These are phyloP conservation scores for Megalurothrips usitatus DNA, from an alignment of 2,888 invertebrate species.

Conservation along the genomic window DNA sequence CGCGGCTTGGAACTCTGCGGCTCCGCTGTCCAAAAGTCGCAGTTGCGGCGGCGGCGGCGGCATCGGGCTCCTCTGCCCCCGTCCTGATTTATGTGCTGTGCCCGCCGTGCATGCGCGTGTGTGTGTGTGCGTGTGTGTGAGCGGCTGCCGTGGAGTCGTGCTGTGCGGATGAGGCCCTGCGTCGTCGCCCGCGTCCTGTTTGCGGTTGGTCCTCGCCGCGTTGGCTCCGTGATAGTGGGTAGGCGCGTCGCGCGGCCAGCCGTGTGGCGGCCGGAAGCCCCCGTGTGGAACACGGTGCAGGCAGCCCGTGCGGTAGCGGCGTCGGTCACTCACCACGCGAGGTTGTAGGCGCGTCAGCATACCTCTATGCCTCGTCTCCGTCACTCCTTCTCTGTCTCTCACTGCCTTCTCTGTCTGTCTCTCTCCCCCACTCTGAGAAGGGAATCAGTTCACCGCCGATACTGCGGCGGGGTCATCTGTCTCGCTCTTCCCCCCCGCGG, in stretches of 20 bases:
- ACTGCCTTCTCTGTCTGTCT: background rate
- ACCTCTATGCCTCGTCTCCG: conserved; percentile 30
- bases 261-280: too few relatives aligned
- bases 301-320: too few relatives aligned
- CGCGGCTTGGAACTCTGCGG: background rate
- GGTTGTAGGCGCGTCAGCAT: conserved; percentile 6
- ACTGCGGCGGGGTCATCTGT: background rate
- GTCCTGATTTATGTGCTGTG: background rate
- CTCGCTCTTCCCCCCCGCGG: background rate
- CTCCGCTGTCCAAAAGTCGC: too few relatives aligned
- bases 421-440: background rate
- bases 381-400: conserved; percentile 33
- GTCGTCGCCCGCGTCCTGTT: background rate
- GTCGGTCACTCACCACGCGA: too few relatives aligned
- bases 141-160: background rate
- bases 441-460: background rate
- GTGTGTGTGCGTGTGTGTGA: background rate
- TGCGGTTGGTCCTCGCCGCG: too few relatives aligned
- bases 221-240: too few relatives aligned
- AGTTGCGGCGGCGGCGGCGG: too few relatives aligned
- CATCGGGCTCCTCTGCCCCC: too few relatives aligned
- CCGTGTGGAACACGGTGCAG: too few relatives aligned
- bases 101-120: background rate
- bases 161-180: background rate
- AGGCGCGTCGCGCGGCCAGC: too few relatives aligned